phyloP scores from a whole-genome alignment of 2,797 vertebrate species.

The Centropyge bicolor region DNA sequence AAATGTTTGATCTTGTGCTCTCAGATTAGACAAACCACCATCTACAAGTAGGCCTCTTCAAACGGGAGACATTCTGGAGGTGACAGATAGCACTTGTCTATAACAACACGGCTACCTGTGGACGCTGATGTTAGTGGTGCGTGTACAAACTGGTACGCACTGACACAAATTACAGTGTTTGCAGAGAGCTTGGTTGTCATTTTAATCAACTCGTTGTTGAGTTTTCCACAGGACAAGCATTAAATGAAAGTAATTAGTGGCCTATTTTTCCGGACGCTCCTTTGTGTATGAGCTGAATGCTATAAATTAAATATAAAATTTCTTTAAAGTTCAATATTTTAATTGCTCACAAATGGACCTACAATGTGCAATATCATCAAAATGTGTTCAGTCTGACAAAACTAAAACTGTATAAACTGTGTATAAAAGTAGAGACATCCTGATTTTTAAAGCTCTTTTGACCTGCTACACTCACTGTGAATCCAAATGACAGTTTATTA shows the following conservation, averaged over 20 bases:
- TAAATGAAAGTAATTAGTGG: slow-evolving; percentile 8
- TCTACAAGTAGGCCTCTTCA: slow-evolving; percentile 33
- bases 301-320: background rate
- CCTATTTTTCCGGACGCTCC: background rate
- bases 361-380: background rate
- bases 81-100: slow-evolving; percentile 47
- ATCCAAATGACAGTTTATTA: slow-evolving; percentile 63
- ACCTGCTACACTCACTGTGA: slow-evolving; percentile 36
- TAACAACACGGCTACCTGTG: slow-evolving; percentile 30
- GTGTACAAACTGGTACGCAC: background rate
- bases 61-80: slow-evolving; percentile 48
- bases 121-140: slow-evolving; percentile 23
- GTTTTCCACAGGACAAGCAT: slow-evolving; percentile 1
- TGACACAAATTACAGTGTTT: slow-evolving; percentile 22
- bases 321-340: slow-evolving; percentile 3
- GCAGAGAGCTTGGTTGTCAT: slow-evolving; percentile 15
- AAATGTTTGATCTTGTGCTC: slow-evolving; percentile 8
- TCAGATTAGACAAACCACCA: background rate
- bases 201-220: slow-evolving; percentile 27
- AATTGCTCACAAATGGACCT: background rate
- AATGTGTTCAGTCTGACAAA: slow-evolving; percentile 17
- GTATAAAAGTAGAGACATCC: slow-evolving; percentile 9
- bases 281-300: background rate
- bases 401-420: slow-evolving; percentile 11
- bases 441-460: slow-evolving; percentile 20